phyloP scores from a whole-genome alignment of 2,888 invertebrate genomes.

The Diplazon laetatorius region DNA sequence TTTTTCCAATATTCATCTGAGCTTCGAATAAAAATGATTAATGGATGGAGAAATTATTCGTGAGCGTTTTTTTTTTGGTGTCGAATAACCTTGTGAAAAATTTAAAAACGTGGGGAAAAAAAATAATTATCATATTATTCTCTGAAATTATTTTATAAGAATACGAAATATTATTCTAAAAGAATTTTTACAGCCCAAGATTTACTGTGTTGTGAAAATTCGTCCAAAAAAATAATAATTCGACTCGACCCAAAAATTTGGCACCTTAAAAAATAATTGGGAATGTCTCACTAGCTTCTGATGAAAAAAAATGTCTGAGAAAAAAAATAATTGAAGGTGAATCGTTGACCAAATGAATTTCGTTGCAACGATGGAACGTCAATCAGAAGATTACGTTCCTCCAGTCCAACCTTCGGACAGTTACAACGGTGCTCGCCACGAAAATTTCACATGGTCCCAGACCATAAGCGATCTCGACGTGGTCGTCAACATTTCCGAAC shows the following conservation, averaged over 20 bases:
- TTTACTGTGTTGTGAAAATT: too few species aligned
- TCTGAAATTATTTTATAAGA: too few species aligned
- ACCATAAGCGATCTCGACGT: slow-evolving; percentile 90
- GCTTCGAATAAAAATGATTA: too few species aligned
- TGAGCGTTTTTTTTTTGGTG: not conserved
- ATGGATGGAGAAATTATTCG: too few species aligned
- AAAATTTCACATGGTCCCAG: slow-evolving; percentile 94
- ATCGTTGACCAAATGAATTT: slow-evolving; percentile 32
- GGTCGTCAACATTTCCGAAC: slow-evolving; percentile 85
- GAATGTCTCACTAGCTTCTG: not conserved
- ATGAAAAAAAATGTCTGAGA: not conserved
- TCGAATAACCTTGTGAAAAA: too few species aligned
- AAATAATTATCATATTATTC: too few species aligned
- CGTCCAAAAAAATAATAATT: too few species aligned
- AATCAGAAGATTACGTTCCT: slow-evolving; percentile 60
- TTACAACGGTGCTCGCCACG: slow-evolving; percentile 91
- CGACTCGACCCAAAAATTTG: too few species aligned
- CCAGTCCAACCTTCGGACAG: slow-evolving; percentile 84
- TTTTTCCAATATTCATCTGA: not conserved
- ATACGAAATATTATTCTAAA: too few species aligned
- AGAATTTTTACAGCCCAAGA: too few species aligned
- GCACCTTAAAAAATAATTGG: not conserved
- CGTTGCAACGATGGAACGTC: slow-evolving; percentile 49
- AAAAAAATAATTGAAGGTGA: slow-evolving; percentile 72
- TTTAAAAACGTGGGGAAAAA: too few species aligned